Evolutionary conservation across 2,888 invertebrate species (phyloP).

Genomic region (Agriopis leucophaearia): DNA sequence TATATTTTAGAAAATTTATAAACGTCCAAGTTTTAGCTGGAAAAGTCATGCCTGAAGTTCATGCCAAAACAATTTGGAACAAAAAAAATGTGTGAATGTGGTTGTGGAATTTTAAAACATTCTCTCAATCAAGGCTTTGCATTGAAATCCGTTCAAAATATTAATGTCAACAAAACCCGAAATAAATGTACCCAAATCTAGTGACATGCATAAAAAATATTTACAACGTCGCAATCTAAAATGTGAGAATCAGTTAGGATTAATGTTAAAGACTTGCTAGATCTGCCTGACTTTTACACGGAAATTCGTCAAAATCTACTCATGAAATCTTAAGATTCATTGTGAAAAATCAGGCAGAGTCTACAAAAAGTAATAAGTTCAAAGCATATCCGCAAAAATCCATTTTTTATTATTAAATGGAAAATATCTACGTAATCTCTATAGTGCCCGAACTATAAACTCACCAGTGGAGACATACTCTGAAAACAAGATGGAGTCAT

Average conservation of each 20-base stretch:
- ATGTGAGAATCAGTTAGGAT: background rate
- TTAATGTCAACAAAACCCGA: background rate
- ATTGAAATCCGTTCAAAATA: background rate
- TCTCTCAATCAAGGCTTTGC: background rate
- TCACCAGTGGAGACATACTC: conserved; percentile 86
- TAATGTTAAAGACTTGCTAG: conserved; percentile 11
- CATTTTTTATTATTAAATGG: conserved; percentile 21
- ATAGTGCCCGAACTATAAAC: conserved; percentile 77
- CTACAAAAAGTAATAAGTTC: conserved; percentile 14
- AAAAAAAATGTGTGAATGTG: conserved; percentile 11
- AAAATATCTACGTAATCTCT: conserved; percentile 28
- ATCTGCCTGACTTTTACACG: conserved; percentile 14
- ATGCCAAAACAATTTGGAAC: conserved; percentile 9
- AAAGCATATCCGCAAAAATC: conserved; percentile 36
- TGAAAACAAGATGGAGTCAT: conserved; percentile 86
- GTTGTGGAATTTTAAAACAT: conserved; percentile 9
- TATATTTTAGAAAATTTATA: background rate
- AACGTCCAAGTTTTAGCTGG: background rate
- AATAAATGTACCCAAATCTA: conserved; percentile 10
- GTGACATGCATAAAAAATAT: conserved; percentile 16
- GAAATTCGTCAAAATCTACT: background rate
- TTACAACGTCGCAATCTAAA: conserved; percentile 1
- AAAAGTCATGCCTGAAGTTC: conserved; percentile 12
- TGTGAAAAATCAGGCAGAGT: conserved; percentile 20
- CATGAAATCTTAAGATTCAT: background rate